Evolutionary conservation across 2,797 vertebrate species (phyloP).

Genomic region (Ctenopoma kingsleyae): DNA sequence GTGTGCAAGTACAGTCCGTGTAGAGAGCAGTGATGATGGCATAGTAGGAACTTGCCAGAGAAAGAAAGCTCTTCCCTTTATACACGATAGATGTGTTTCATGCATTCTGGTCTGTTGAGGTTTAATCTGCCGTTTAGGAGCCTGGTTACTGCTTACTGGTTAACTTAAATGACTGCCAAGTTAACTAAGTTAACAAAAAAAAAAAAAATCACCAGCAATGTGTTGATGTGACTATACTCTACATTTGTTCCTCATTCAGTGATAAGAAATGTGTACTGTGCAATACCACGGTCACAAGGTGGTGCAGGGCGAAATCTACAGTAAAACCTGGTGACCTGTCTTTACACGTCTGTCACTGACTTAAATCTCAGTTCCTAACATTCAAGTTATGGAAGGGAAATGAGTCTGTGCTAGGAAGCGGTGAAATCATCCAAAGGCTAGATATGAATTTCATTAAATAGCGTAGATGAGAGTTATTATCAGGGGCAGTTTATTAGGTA

Average conservation of each 20-base stretch:
- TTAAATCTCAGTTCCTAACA: neutral
- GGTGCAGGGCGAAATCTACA: neutral
- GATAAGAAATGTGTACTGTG: neutral
- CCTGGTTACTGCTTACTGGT: neutral
- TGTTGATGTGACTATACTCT: neutral
- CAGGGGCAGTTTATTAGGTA: neutral
- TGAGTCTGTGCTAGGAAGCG: neutral
- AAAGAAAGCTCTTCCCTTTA: neutral
- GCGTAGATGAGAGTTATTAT: constrained; percentile 4
- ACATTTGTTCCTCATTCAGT: too few species aligned
- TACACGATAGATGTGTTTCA: neutral
- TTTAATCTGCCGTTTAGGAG: neutral
- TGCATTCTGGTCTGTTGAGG: neutral
- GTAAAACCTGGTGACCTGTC: neutral
- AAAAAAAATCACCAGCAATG: too few species aligned
- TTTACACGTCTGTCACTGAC: neutral
- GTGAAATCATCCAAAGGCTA: constrained; percentile 3
- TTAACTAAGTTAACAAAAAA: too few species aligned
- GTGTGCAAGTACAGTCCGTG: constrained; percentile 13
- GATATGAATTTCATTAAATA: neutral
- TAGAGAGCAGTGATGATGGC: neutral
- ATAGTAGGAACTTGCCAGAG: neutral
- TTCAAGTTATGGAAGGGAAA: neutral
- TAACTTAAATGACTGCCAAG: too few species aligned
- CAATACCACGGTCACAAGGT: neutral